Evolutionary conservation across 35 echinoderm and acorn worm species (phyloP).

Genomic region (Strongylocentrotus purpuratus): DNA sequence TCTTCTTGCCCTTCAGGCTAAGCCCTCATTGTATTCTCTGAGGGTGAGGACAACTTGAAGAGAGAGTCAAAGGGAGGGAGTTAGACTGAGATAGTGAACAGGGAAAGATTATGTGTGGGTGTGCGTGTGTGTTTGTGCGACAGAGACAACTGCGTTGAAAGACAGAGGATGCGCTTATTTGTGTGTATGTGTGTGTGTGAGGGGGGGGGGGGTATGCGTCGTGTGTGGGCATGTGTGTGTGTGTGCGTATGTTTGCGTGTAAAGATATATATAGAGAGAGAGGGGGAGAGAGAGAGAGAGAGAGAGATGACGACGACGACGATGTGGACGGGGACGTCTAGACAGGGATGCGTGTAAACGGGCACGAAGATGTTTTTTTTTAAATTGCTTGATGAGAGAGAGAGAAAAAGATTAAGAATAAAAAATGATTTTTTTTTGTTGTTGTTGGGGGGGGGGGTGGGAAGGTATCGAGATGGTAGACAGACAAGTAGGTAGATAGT

Average conservation of each 20-base stretch:
- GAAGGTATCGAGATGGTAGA: background rate
- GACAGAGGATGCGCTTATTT: no score
- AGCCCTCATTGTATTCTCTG: background rate
- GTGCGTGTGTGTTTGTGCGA: no score
- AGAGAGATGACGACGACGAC: background rate
- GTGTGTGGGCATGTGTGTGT: no score
- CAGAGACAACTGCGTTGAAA: no score
- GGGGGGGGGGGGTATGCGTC: no score
- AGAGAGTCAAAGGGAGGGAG: background rate
- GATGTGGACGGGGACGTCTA: background rate
- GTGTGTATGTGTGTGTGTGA: no score
- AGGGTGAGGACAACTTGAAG: background rate
- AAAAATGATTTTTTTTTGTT: background rate
- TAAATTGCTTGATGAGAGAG: no score
- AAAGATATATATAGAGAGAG: background rate
- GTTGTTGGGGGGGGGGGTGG: background rate
- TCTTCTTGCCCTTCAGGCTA: background rate
- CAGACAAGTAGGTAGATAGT: background rate
- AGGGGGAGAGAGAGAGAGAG: background rate
- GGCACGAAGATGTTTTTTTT: no score
- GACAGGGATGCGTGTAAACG: no score
- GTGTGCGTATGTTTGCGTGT: no score
- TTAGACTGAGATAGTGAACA: background rate
- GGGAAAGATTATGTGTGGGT: background rate
- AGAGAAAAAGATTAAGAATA: no score